phyloP scores from a whole-genome alignment of 30 jellyfish, hydroid and myxozoan genomes.

The Cassiopea xamachana region DNA sequence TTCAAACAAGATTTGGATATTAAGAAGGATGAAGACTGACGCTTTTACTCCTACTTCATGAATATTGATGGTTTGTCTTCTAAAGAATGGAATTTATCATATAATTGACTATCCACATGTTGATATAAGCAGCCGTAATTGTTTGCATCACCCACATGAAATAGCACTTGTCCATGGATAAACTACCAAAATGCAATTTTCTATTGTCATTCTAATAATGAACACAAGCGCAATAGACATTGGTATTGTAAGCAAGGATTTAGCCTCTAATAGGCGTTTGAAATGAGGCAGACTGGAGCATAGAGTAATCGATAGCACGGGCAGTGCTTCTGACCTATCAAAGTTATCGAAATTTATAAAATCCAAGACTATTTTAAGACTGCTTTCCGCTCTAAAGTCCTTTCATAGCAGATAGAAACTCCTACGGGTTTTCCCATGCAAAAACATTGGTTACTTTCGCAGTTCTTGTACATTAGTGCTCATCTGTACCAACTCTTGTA shows the following conservation, averaged over 20 bases:
- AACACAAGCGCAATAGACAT: not conserved
- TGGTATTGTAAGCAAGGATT: not conserved
- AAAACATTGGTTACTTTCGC: too few species aligned
- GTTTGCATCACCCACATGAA: not conserved
- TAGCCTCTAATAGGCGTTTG: not conserved
- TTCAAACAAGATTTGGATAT: not conserved
- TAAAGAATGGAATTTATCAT: constrained; percentile 1
- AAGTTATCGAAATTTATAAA: too few species aligned
- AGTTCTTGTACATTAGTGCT: too few species aligned
- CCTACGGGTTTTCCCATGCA: too few species aligned
- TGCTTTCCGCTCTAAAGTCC: too few species aligned
- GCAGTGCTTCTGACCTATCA: not conserved
- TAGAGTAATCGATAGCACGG: not conserved
- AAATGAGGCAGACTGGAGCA: not conserved
- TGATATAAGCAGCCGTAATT: not conserved
- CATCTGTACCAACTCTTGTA: too few species aligned
- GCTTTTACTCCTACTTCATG: constrained; percentile 11
- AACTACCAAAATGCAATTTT: not conserved
- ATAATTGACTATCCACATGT: not conserved
- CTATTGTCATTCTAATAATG: not conserved
- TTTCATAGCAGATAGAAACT: too few species aligned
- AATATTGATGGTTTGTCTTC: not conserved
- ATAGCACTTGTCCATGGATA: not conserved
- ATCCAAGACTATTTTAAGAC: too few species aligned
- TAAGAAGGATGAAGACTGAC: not conserved